phyloP scores from a whole-genome alignment of 92 coral and sea anemone species.

The Hydrozoanthus gracilis region DNA sequence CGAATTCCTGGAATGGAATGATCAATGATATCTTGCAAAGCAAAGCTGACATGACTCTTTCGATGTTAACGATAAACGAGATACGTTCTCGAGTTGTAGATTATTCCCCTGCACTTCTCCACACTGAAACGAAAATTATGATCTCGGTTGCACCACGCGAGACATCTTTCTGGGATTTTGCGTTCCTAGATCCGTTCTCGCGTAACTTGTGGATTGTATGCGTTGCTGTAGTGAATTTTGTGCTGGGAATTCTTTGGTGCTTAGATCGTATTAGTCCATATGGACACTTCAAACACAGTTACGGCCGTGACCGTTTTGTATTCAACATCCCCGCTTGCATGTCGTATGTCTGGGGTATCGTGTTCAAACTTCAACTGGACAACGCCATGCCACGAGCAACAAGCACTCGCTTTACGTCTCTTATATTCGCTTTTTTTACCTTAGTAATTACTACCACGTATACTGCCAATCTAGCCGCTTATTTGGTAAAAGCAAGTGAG shows the following conservation, averaged over 20 bases:
- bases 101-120: constrained; percentile 78
- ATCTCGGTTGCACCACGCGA: constrained; percentile 39
- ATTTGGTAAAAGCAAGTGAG: constrained; percentile 61
- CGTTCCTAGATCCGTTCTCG: constrained; percentile 71
- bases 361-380: constrained; percentile 77
- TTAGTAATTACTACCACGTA: constrained; percentile 64
- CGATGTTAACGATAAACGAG: constrained; percentile 72
- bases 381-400: constrained; percentile 64
- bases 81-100: constrained; percentile 73
- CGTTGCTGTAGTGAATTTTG: constrained; percentile 47
- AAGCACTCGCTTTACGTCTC: constrained; percentile 72
- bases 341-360: constrained; percentile 77
- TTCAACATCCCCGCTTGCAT: constrained; percentile 70
- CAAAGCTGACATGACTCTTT: constrained; percentile 79
- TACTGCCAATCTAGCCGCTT: constrained; percentile 81
- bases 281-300: constrained; percentile 52
- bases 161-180: constrained; percentile 50
- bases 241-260: constrained; percentile 62
- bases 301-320: constrained; percentile 7
- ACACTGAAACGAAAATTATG: constrained; percentile 77
- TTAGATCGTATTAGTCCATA: constrained; percentile 65
- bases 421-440: constrained; percentile 72
- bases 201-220: constrained; percentile 61
- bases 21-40: constrained; percentile 74
- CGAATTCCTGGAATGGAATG: constrained; percentile 87